Conservation (phyloP, 2,113 vertebrate genomes). For the Dermatemys mawii region DNA sequence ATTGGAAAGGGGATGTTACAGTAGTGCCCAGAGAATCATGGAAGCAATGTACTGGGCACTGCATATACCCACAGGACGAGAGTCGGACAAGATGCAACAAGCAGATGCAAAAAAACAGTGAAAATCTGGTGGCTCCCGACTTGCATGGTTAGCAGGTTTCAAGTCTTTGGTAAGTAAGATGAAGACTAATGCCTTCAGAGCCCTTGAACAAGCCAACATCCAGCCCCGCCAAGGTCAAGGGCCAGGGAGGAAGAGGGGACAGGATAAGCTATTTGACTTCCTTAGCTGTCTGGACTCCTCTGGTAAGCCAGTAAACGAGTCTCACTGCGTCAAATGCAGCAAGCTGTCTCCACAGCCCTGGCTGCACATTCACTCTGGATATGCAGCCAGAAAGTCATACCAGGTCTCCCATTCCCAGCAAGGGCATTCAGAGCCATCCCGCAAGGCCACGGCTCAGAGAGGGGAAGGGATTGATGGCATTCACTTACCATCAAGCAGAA, state of each 20-base stretch:
- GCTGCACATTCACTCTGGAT: conserved; percentile 30
- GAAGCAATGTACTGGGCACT: no score
- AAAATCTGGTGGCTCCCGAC: neutral
- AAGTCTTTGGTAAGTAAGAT: neutral
- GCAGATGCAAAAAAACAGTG: neutral
- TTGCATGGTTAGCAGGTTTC: neutral
- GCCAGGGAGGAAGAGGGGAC: neutral
- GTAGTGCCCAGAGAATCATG: neutral
- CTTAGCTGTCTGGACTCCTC: neutral
- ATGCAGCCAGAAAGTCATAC: conserved; percentile 46
- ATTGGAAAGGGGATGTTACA: neutral
- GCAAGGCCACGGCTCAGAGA: neutral
- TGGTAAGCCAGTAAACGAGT: neutral
- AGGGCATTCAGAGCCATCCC: neutral
- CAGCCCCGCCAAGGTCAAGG: neutral
- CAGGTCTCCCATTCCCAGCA: neutral
- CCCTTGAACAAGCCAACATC: neutral
- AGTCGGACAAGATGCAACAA: neutral
- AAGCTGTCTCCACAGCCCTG: accelerated
- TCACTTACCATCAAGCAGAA: conserved; percentile 95
- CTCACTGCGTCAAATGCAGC: neutral
- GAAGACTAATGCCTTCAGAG: neutral
- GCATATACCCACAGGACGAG: neutral
- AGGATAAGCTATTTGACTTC: neutral
- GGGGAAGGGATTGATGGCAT: neutral